Conservation (phyloP, 2,797 vertebrate species). For the Tapirus indicus region DNA sequence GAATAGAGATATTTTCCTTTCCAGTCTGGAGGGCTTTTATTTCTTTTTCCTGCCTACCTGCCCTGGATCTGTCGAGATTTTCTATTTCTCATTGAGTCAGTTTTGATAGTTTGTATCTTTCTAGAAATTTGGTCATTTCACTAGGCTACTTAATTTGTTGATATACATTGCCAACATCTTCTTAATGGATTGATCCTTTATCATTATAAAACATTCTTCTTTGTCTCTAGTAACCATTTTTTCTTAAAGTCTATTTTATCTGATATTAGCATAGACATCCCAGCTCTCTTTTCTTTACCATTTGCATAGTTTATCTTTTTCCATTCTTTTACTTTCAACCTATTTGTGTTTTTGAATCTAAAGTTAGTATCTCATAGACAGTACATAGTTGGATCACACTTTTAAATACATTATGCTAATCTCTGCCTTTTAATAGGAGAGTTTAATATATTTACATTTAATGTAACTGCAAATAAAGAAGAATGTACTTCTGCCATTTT, state of each 20-base stretch:
- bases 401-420: not conserved
- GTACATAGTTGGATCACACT: not conserved
- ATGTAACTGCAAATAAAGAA: not conserved
- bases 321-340: not conserved
- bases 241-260: not conserved
- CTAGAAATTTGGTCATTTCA: not conserved
- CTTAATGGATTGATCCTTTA: not conserved
- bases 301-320: not conserved
- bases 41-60: no score
- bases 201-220: not conserved
- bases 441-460: not conserved
- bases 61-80: no score
- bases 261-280: not conserved
- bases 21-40: no score
- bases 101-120: no score
- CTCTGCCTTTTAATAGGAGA: not conserved
- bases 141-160: not conserved
- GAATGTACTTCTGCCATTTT: not conserved
- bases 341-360: not conserved
- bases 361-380: not conserved
- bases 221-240: not conserved
- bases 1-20: no score
- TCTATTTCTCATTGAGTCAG: no score
- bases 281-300: not conserved
- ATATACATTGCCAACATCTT: not conserved